Conservation (phyloP, 2,888 invertebrate species). For the Tipula lateralis region DNA sequence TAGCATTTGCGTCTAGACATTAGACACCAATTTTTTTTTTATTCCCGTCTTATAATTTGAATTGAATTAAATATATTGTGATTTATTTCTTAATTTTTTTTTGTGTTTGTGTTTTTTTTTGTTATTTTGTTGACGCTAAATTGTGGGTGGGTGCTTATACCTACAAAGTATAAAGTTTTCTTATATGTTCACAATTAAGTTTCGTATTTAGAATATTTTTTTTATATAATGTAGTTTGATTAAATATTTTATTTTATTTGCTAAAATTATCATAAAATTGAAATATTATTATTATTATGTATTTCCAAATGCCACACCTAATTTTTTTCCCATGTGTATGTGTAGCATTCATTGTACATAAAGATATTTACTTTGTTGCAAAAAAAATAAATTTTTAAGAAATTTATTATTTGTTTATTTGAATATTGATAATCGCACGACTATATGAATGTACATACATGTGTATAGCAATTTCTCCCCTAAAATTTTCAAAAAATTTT, state of each 20-base stretch:
- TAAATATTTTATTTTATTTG: neutral
- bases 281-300: neutral
- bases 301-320: neutral
- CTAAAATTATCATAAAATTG: conserved; percentile 13
- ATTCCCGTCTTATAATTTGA: neutral
- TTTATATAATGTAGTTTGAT: neutral
- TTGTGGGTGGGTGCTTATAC: conserved; percentile 1
- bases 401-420: neutral
- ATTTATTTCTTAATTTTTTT: neutral
- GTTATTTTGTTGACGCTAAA: neutral
- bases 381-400: neutral
- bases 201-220: neutral
- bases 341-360: neutral
- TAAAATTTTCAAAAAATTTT: conserved; percentile 28
- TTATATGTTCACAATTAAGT: neutral
- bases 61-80: conserved; percentile 3
- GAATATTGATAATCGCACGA: neutral
- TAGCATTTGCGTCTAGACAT: neutral
- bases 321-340: neutral
- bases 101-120: neutral
- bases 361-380: neutral
- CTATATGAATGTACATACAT: too few relatives aligned
- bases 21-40: neutral
- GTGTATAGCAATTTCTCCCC: neutral
- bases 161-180: neutral